Conservation (phyloP, 2,888 invertebrate genomes). For the Philereme vetulata region DNA sequence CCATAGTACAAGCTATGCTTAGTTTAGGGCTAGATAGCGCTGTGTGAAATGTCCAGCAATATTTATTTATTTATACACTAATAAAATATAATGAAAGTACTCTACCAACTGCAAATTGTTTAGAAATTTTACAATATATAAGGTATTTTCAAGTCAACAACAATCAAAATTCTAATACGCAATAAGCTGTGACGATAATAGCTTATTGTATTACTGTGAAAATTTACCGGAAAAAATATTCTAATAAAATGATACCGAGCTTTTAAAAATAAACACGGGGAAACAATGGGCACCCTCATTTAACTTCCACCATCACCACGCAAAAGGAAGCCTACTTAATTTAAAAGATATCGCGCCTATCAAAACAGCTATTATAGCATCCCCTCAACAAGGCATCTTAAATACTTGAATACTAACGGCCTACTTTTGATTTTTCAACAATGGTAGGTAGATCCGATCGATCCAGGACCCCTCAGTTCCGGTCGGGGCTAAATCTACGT, state of each 20-base stretch:
- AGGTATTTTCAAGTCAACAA: too few species aligned
- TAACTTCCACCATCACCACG: constrained; percentile 27
- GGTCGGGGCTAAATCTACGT: constrained; percentile 73
- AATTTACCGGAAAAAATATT: constrained; percentile 25
- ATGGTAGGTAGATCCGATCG: constrained; percentile 76
- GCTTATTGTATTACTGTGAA: constrained; percentile 20
- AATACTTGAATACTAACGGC: constrained; percentile 75
- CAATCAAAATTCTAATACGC: too few species aligned
- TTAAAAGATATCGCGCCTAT: constrained; percentile 42
- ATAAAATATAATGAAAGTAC: too few species aligned
- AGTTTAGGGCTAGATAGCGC: too few species aligned
- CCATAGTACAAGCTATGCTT: too few species aligned
- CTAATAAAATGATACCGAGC: constrained; percentile 23
- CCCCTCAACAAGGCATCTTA: constrained; percentile 49
- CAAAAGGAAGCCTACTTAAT: constrained; percentile 41
- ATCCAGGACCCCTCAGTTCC: constrained; percentile 76
- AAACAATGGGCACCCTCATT: constrained; percentile 29
- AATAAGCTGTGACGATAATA: constrained; percentile 4
- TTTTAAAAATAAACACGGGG: constrained; percentile 23
- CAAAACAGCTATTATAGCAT: constrained; percentile 44
- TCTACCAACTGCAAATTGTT: too few species aligned
- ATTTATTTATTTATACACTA: too few species aligned
- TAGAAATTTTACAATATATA: too few species aligned
- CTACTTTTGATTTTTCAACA: constrained; percentile 80
- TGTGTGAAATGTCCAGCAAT: too few species aligned